These are phyloP conservation scores for Rutilus rutilus DNA, from an alignment of 2,113 vertebrate genomes.

Conservation along the genomic window DNA sequence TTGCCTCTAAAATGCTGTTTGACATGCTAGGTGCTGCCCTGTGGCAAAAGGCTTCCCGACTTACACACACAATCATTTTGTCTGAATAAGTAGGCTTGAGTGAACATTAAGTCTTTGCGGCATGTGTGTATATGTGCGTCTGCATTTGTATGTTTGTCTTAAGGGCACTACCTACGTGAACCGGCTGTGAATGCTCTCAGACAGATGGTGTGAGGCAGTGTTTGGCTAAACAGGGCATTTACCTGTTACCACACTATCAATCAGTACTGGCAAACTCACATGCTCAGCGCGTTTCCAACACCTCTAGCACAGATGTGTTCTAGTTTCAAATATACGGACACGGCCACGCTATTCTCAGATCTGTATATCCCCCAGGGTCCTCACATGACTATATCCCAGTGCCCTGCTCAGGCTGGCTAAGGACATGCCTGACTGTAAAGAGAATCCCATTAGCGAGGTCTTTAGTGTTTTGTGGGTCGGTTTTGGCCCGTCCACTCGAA, in stretches of 20 bases:
- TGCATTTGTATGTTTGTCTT: conserved; percentile 38
- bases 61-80: neutral
- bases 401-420: conserved; percentile 65
- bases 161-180: conserved; percentile 17
- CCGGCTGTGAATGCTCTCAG: conserved; percentile 18
- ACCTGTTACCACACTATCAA: conserved; percentile 47
- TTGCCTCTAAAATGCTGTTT: conserved; percentile 34
- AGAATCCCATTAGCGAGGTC: conserved; percentile 70
- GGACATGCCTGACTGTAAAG: conserved; percentile 68
- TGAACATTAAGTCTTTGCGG: conserved; percentile 16
- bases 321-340: conserved; percentile 17
- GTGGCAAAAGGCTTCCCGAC: neutral
- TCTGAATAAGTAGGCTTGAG: conserved; percentile 22
- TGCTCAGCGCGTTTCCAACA: conserved; percentile 15
- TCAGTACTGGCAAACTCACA: conserved; percentile 41
- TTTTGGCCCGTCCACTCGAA: conserved; percentile 49
- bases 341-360: conserved; percentile 35
- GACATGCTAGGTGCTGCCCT: conserved; percentile 36
- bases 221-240: conserved; percentile 50
- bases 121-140: conserved; percentile 37
- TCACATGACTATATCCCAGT: conserved; percentile 18
- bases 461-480: conserved; percentile 62
- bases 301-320: conserved; percentile 40
- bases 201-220: conserved; percentile 48
- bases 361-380: conserved; percentile 12